Percentiles rank a stretch among this genome's conserved stretches.
These are phyloP conservation scores for Nasua narica DNA, from an alignment of 2,797 vertebrate genomes.

Conservation along the genomic window DNA sequence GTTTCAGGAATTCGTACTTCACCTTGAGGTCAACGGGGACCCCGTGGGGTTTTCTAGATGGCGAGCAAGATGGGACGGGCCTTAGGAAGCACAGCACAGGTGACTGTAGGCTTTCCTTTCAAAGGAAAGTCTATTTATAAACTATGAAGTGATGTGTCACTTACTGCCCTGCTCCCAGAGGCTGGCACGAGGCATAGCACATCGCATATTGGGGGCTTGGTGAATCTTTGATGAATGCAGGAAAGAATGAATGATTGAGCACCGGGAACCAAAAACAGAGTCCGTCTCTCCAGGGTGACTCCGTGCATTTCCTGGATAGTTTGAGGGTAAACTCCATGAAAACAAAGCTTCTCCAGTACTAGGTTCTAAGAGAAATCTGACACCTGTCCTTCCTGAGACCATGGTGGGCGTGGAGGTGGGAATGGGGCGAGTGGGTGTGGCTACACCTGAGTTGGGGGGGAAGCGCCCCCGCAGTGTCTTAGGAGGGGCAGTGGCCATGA, in stretches of 20 bases:
- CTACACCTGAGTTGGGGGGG: background rate
- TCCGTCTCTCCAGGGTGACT: background rate
- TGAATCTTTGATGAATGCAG: background rate
- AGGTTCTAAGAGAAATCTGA: background rate
- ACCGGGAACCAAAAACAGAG: background rate
- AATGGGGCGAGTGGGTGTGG: too few relatives aligned
- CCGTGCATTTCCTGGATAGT: background rate
- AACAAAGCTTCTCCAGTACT: background rate
- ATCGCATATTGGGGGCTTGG: background rate
- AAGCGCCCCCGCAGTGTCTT: background rate
- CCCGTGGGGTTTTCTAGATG: background rate
- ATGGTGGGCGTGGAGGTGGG: background rate
- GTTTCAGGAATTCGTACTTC: background rate
- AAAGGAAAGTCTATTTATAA: background rate
- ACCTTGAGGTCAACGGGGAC: background rate
- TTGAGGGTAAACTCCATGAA: background rate
- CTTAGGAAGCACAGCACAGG: background rate
- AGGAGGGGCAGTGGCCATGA: background rate
- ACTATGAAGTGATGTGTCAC: background rate
- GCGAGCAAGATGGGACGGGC: background rate
- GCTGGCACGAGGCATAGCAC: background rate
- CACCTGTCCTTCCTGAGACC: background rate
- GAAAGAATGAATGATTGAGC: background rate
- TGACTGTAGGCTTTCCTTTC: background rate
- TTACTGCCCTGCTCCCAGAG: background rate